These are phyloP conservation scores for Mechanitis messenoides DNA, from an alignment of 2,888 invertebrate genomes.

Conservation along the genomic window DNA sequence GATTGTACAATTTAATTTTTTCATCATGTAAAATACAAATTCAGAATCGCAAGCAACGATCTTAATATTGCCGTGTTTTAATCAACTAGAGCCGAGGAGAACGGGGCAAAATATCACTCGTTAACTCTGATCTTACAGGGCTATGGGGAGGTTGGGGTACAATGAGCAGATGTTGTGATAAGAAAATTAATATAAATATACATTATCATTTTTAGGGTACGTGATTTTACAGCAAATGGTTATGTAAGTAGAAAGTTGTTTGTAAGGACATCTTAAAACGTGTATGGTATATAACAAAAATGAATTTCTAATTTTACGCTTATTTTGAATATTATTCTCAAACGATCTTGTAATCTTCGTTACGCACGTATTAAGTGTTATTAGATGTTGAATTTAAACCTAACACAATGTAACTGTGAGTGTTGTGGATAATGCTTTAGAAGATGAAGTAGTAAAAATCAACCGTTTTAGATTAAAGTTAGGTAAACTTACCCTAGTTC, in stretches of 20 bases:
- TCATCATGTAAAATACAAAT: slow-evolving; percentile 27
- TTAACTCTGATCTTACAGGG: slow-evolving; percentile 26
- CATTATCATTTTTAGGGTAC: slow-evolving; percentile 29
- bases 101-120: slow-evolving; percentile 22
- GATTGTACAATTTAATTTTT: slow-evolving; percentile 32
- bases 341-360: neutral
- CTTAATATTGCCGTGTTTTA: slow-evolving; percentile 32
- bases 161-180: slow-evolving; percentile 30
- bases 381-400: neutral
- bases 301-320: slow-evolving; percentile 15
- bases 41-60: slow-evolving; percentile 28
- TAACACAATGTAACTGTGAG: no score
- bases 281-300: slow-evolving; percentile 16
- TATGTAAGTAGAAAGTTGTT: slow-evolving; percentile 13
- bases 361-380: neutral
- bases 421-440: no score
- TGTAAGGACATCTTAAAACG: slow-evolving; percentile 12
- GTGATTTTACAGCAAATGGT: slow-evolving; percentile 19
- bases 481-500: slow-evolving; percentile 11
- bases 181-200: slow-evolving; percentile 32
- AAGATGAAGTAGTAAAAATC: slow-evolving; percentile 2
- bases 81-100: slow-evolving; percentile 27
- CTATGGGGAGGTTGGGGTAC: slow-evolving; percentile 19
- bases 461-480: slow-evolving; percentile 12
- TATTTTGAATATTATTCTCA: neutral